A percentile compares a stretch with the other conserved stretches of the same genome.
Conservation (phyloP, 2,113 vertebrate species). For the Rhinolophus ferrumequinum region DNA sequence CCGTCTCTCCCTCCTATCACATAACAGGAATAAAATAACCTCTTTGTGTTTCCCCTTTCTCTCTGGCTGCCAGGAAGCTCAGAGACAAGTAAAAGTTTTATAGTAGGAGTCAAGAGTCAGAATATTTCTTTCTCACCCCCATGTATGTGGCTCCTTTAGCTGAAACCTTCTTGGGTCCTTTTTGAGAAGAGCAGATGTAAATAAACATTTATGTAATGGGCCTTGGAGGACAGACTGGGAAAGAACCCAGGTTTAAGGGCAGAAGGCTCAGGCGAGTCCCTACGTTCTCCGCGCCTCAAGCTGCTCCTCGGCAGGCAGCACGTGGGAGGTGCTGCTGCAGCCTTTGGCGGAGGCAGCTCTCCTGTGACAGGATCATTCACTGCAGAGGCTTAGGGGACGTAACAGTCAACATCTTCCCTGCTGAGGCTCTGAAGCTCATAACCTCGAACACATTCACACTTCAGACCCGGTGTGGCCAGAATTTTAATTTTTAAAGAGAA, state of each 20-base stretch:
- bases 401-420: not conserved
- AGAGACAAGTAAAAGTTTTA: not conserved
- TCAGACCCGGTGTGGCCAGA: not conserved
- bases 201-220: not conserved
- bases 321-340: no score
- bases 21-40: not conserved
- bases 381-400: not conserved
- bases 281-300: not conserved
- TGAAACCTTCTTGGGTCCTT: not conserved
- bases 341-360: not conserved
- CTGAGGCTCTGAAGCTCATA: fast-evolving
- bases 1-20: not conserved
- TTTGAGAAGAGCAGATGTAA: not conserved
- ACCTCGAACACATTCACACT: not conserved
- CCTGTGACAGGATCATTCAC: not conserved
- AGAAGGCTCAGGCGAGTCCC: not conserved
- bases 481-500: conserved; percentile 51
- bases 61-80: conserved; percentile 27
- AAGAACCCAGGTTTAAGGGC: not conserved
- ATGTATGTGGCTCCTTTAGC: not conserved
- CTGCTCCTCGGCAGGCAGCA: not conserved
- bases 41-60: not conserved
- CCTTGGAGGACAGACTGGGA: not conserved
- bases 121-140: not conserved
- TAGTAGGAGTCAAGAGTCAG: not conserved